These are phyloP conservation scores for Bursaphelenchus okinawaensis DNA, from an alignment of 2,888 invertebrate species.

Conservation along the genomic window DNA sequence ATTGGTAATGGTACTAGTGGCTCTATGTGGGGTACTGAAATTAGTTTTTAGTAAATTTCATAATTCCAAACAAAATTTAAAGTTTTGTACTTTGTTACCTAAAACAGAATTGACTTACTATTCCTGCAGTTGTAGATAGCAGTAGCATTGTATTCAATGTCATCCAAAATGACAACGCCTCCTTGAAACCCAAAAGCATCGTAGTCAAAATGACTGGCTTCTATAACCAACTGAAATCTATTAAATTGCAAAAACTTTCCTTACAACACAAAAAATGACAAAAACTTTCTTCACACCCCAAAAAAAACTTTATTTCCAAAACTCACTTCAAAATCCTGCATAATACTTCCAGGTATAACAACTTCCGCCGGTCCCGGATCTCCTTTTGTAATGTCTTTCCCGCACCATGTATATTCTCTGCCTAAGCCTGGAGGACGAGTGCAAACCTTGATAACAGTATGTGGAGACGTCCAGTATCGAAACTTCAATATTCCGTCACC, in stretches of 20 bases:
- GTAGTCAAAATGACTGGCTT: constrained; percentile 40
- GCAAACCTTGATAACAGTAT: constrained; percentile 43
- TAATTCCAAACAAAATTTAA: neutral
- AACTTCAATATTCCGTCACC: constrained; percentile 43
- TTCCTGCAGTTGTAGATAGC: constrained; percentile 24
- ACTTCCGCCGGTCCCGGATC: constrained; percentile 38
- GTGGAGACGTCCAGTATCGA: constrained; percentile 45
- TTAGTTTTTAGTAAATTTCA: neutral
- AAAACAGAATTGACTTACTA: constrained; percentile 16
- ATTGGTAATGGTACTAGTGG: constrained; percentile 25
- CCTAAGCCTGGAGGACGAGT: constrained; percentile 34
- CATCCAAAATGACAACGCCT: constrained; percentile 46
- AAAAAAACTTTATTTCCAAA: too few species aligned
- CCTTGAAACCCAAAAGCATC: constrained; percentile 47
- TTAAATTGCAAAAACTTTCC: too few species aligned
- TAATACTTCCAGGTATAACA: constrained; percentile 42
- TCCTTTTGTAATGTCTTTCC: constrained; percentile 35
- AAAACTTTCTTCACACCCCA: too few species aligned
- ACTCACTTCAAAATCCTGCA: constrained; percentile 40
- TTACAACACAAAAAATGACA: neutral
- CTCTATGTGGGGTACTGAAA: constrained; percentile 39
- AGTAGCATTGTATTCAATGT: constrained; percentile 38
- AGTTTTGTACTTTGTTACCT: neutral
- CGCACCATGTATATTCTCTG: constrained; percentile 43
- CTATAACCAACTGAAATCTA: constrained; percentile 44